A percentile compares a stretch with the other conserved stretches of the same genome.
These are phyloP conservation scores for Camelus bactrianus DNA, from an alignment of 2,113 vertebrate genomes.

Conservation along the genomic window DNA sequence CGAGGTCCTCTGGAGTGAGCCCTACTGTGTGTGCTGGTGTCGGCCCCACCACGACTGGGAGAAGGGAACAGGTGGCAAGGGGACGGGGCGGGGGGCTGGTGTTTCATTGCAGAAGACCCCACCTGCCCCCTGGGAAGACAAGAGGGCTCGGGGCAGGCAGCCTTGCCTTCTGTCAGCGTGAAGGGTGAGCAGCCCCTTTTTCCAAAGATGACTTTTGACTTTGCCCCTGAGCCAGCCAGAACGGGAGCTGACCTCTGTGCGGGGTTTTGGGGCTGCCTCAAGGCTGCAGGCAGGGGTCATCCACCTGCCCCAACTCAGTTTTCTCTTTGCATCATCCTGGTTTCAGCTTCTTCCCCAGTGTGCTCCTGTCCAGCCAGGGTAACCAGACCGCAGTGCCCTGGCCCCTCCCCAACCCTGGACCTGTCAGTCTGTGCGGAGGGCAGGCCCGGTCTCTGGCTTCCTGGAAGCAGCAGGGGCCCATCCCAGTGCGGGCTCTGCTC, in stretches of 20 bases:
- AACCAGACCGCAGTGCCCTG: rapidly evolving
- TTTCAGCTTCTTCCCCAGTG: rapidly evolving
- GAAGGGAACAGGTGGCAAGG: not conserved
- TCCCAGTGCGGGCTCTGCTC: not conserved
- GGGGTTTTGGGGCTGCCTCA: not conserved
- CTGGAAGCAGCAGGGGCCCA: not conserved
- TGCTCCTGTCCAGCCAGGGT: not conserved
- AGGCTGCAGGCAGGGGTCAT: slow-evolving; percentile 28
- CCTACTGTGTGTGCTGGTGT: not conserved
- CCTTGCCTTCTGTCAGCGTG: not conserved
- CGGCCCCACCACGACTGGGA: not conserved
- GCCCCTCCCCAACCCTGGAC: no score
- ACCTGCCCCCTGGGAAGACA: rapidly evolving
- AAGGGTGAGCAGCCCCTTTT: not conserved
- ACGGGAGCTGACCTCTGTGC: rapidly evolving
- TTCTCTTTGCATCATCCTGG: not conserved
- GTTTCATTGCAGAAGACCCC: not conserved
- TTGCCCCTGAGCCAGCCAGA: rapidly evolving
- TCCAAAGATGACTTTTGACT: slow-evolving; percentile 61
- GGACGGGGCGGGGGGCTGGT: not conserved
- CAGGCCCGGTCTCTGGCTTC: not conserved
- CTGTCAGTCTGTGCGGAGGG: not conserved
- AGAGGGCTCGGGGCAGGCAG: not conserved
- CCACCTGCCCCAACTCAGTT: rapidly evolving
- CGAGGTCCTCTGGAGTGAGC: not conserved